These are phyloP conservation scores for Paragorgia papillata DNA, from an alignment of 92 coral and sea anemone genomes.

Conservation along the genomic window DNA sequence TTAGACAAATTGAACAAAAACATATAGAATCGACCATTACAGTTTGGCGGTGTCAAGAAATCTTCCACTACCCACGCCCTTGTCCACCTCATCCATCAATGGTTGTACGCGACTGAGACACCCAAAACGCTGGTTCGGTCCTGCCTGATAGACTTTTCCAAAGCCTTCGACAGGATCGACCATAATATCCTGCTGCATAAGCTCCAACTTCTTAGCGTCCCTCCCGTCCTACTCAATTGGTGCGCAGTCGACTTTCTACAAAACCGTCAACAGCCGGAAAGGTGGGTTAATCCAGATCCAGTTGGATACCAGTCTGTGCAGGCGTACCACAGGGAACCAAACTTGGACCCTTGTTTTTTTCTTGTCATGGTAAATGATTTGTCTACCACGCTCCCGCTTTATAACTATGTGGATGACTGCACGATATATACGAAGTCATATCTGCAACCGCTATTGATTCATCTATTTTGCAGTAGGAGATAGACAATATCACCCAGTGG, in stretches of 20 bases:
- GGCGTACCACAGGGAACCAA: constrained; percentile 60
- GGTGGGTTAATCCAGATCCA: constrained; percentile 14
- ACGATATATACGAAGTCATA: too few species aligned
- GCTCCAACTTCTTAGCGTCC: constrained; percentile 38
- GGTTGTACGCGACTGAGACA: constrained; percentile 35
- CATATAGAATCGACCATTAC: too few species aligned
- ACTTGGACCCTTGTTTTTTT: constrained; percentile 36
- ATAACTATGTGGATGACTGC: too few species aligned
- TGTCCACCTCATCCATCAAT: constrained; percentile 40
- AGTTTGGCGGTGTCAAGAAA: too few species aligned
- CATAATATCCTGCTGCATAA: constrained; percentile 49
- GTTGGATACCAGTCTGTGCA: constrained; percentile 30
- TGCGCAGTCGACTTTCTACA: constrained; percentile 47
- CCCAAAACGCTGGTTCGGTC: constrained; percentile 37
- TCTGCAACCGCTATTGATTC: too few species aligned
- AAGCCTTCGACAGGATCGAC: constrained; percentile 47
- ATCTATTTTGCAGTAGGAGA: constrained; percentile 28
- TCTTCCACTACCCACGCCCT: too few species aligned
- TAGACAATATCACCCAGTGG: constrained; percentile 36
- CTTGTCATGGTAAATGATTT: constrained; percentile 55
- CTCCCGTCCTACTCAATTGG: constrained; percentile 52
- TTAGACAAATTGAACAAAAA: too few species aligned
- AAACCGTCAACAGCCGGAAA: too few species aligned
- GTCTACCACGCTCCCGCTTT: too few species aligned
- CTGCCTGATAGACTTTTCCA: constrained; percentile 51